phyloP scores from a whole-genome alignment of 2,888 invertebrate species.

The Eupsilia transversa region DNA sequence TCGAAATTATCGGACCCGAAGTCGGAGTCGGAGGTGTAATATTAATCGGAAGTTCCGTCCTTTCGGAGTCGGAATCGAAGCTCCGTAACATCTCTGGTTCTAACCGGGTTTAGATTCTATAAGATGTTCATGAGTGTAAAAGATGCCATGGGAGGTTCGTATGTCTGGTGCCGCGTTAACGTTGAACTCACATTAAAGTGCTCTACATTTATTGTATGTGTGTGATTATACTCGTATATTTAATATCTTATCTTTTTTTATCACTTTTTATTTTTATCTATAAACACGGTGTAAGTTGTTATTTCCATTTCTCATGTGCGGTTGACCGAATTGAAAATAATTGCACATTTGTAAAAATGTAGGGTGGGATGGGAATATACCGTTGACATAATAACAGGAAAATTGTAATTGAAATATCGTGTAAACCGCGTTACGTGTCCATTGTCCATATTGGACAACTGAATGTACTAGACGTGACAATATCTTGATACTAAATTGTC shows the following conservation, averaged over 20 bases:
- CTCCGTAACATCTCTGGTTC: too few relatives aligned
- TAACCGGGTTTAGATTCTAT: too few relatives aligned
- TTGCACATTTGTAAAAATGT: not conserved
- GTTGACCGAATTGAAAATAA: not conserved
- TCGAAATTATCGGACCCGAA: too few relatives aligned
- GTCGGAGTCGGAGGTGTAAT: too few relatives aligned
- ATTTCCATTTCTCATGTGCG: too few relatives aligned
- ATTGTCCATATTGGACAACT: not conserved
- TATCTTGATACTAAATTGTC: not conserved
- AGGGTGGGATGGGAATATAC: not conserved
- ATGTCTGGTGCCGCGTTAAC: not conserved
- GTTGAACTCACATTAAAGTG: not conserved
- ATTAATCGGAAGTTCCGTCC: too few relatives aligned
- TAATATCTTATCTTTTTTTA: not conserved
- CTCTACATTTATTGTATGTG: too few relatives aligned
- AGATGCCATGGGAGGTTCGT: not conserved
- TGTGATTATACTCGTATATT: not conserved
- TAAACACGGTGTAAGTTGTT: not conserved
- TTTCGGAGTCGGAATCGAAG: too few relatives aligned
- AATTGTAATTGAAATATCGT: not conserved
- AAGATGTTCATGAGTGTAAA: too few relatives aligned
- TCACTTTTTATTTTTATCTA: not conserved
- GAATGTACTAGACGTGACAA: not conserved
- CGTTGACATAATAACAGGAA: not conserved
- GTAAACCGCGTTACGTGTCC: not conserved